These are phyloP conservation scores for Chydorus sphaericus DNA, from an alignment of 2,888 invertebrate genomes.

Conservation along the genomic window DNA sequence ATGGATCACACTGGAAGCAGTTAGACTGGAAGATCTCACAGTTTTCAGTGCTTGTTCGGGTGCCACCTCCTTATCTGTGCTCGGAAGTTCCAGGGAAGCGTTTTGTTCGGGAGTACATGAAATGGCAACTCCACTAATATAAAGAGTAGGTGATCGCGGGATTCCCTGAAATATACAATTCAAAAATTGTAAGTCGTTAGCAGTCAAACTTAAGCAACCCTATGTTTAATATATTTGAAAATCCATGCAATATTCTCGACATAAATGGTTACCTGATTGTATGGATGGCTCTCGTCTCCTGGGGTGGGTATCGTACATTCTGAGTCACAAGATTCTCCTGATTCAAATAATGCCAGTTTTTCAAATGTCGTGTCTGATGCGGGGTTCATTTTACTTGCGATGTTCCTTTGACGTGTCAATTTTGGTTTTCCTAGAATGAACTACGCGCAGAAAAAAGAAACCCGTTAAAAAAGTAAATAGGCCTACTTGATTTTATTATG, in stretches of 20 bases:
- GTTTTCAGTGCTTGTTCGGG: constrained; percentile 30
- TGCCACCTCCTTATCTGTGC: constrained; percentile 13
- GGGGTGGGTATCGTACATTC: neutral
- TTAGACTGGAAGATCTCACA: constrained; percentile 36
- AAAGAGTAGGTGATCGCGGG: constrained; percentile 40
- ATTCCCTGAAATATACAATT: constrained; percentile 27
- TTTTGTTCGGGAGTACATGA: constrained; percentile 37
- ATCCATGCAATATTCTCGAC: too few species aligned
- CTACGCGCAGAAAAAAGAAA: neutral
- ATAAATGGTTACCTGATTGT: constrained; percentile 1
- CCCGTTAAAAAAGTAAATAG: neutral
- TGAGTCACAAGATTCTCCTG: neutral
- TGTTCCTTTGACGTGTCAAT: neutral
- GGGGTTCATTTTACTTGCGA: neutral
- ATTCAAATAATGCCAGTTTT: neutral
- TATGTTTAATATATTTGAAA: too few species aligned
- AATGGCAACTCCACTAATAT: constrained; percentile 41
- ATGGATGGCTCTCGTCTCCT: neutral
- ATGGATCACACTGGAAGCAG: constrained; percentile 25
- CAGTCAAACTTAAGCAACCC: too few species aligned
- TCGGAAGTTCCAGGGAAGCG: neutral
- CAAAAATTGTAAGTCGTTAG: neutral
- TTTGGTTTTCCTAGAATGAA: neutral
- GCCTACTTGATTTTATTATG: too few species aligned
- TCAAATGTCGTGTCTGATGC: neutral